Base-by-base conservation (phyloP, 1,140 invertebrate species). In the Papilio polyxenes region DNA sequence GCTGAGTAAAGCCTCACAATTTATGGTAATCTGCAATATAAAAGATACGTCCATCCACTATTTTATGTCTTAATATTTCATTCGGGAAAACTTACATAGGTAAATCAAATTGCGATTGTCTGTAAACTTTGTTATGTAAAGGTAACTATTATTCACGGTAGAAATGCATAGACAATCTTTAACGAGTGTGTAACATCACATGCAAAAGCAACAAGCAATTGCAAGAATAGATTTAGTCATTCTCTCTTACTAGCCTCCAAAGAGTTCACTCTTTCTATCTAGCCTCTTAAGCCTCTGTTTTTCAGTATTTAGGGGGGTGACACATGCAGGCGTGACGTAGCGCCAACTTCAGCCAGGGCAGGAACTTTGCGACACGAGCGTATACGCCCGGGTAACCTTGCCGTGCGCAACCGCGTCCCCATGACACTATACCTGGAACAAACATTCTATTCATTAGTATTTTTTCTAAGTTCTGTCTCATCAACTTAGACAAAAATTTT, bases 311-410 rank as follows among this genome's bases (percentile, higher is more conserved):
- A n/a, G 92, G 93, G 20, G 92, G 89, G 37, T 85, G 84, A 83
- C 92, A 94, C 8, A 87, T 89, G 80, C 92, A 94, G 9, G 92
- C 91, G 56, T 94, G 90, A n/a, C 92, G 87, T 15, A 94, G 84
- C 1, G 90, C 91, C 5, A 91, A 87, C 75, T 88, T 87, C 0
- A 93, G 89, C 92, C 92, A 98, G 4, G 95, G 95, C 20, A 97
- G 86, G 87, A 97, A 98, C 75, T 96, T 96, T 2, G 95, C 95
- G 0, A 98, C 94, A 85, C 96, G 95, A 0, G 97, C 97, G 86
- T 98, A 98, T 7, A 98, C 96, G 8, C 97, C 97, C 0, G 97
- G 97, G 82, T 96, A 96, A 77, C 96, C 96, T 13, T 96, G 96
- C 78, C 96, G 92, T 0, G 96, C 97, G 87, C 97, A 98, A 0